Conservation (phyloP, 2,797 vertebrate species). For the Sebastes matsubarae region DNA sequence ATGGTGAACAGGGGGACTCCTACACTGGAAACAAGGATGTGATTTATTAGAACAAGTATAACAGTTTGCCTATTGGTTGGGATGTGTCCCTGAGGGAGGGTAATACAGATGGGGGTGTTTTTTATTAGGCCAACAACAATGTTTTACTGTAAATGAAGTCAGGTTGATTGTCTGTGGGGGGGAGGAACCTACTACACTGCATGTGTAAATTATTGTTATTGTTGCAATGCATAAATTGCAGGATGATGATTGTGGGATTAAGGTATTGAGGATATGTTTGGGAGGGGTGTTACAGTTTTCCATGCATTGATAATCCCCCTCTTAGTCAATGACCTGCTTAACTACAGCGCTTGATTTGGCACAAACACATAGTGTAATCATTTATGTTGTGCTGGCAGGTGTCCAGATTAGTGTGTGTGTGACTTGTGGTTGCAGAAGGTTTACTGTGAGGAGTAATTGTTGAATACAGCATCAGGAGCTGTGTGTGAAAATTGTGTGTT, state of each 20-base stretch:
- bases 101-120: not conserved
- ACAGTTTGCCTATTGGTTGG: not conserved
- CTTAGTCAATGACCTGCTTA: constrained; percentile 74
- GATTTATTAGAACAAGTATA: constrained; percentile 42
- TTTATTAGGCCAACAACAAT: not conserved
- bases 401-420: constrained; percentile 29
- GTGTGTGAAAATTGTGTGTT: constrained; percentile 14
- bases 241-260: constrained; percentile 60
- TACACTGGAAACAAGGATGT: constrained; percentile 34
- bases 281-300: constrained; percentile 30
- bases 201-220: constrained; percentile 43
- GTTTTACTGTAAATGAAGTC: constrained; percentile 10
- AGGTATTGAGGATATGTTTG: constrained; percentile 49
- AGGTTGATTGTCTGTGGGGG: constrained; percentile 9
- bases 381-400: constrained; percentile 36
- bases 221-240: constrained; percentile 33
- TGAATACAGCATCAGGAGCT: constrained; percentile 34
- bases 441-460: constrained; percentile 25
- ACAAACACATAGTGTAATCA: constrained; percentile 37
- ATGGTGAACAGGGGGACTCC: constrained; percentile 5
- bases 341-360: constrained; percentile 41
- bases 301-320: constrained; percentile 63
- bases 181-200: not conserved
- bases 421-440: constrained; percentile 13
- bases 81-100: constrained; percentile 13